phyloP scores from a whole-genome alignment of 2,888 invertebrate genomes.

The Chloromyia formosa region DNA sequence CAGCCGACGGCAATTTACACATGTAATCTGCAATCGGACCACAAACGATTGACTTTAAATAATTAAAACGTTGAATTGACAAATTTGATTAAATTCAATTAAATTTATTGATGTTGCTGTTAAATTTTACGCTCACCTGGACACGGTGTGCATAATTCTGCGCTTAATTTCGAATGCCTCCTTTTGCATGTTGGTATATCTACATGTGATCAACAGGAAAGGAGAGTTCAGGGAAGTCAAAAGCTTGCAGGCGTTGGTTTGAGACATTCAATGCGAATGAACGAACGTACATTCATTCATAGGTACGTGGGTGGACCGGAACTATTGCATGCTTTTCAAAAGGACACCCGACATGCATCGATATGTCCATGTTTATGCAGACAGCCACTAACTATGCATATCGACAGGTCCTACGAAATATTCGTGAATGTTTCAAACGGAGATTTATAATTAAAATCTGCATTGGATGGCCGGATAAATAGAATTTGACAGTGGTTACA shows the following conservation, averaged over 20 bases:
- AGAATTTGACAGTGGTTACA: constrained; percentile 24
- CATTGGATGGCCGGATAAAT: constrained; percentile 45
- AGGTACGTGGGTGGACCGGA: not conserved
- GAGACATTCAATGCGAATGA: not conserved
- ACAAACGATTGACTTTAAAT: constrained; percentile 59
- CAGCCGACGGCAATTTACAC: constrained; percentile 52
- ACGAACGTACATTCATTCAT: too few relatives aligned
- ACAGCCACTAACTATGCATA: constrained; percentile 17
- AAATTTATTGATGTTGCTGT: constrained; percentile 55
- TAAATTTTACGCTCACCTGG: constrained; percentile 53
- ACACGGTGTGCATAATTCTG: constrained; percentile 47
- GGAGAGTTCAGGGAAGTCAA: not conserved
- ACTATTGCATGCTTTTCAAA: not conserved
- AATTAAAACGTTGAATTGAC: constrained; percentile 59
- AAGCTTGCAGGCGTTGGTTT: not conserved
- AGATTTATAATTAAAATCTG: constrained; percentile 48
- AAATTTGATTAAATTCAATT: constrained; percentile 59
- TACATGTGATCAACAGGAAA: too few relatives aligned
- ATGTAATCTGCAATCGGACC: constrained; percentile 53
- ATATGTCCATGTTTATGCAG: constrained; percentile 45
- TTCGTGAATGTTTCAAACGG: constrained; percentile 37
- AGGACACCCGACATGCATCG: constrained; percentile 2
- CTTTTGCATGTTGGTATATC: not conserved
- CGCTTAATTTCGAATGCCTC: constrained; percentile 25
- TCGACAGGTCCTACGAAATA: constrained; percentile 46